A percentile compares a stretch with the other conserved stretches of the same genome.
These are phyloP conservation scores for Germaria angustata DNA, from an alignment of 2,888 invertebrate genomes.

Conservation along the genomic window DNA sequence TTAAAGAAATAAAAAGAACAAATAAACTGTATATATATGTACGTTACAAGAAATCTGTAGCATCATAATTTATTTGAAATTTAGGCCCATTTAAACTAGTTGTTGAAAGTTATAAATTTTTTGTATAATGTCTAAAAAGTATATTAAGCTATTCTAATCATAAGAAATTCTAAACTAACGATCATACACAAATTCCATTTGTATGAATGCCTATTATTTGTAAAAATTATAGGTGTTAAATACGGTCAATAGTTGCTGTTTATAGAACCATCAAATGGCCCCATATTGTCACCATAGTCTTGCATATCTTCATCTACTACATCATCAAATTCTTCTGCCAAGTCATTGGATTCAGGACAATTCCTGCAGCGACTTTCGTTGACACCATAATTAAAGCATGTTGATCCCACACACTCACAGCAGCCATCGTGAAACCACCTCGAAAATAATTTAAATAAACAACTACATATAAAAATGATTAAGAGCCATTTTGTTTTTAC, in stretches of 20 bases:
- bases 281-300: slow-evolving; percentile 84
- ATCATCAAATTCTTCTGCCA: slow-evolving; percentile 79
- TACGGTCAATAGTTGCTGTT: slow-evolving; percentile 74
- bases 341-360: slow-evolving; percentile 85
- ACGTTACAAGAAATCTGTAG: neutral
- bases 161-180: slow-evolving; percentile 71
- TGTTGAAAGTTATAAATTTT: slow-evolving; percentile 40
- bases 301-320: slow-evolving; percentile 77
- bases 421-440: slow-evolving; percentile 96
- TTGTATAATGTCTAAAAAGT: slow-evolving; percentile 49
- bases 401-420: slow-evolving; percentile 94
- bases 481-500: too few relatives aligned
- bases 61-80: neutral
- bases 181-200: slow-evolving; percentile 54
- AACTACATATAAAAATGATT: too few relatives aligned
- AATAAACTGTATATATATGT: too few relatives aligned
- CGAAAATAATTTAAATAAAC: slow-evolving; percentile 14
- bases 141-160: slow-evolving; percentile 66
- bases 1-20: too few relatives aligned
- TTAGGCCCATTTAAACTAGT: neutral
- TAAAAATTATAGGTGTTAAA: slow-evolving; percentile 23
- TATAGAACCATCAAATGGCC: slow-evolving; percentile 78
- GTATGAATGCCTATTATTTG: slow-evolving; percentile 47
- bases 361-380: slow-evolving; percentile 89
- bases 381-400: slow-evolving; percentile 93